These are phyloP conservation scores for Garrulus glandarius DNA, from an alignment of 2,797 vertebrate species.

Conservation along the genomic window DNA sequence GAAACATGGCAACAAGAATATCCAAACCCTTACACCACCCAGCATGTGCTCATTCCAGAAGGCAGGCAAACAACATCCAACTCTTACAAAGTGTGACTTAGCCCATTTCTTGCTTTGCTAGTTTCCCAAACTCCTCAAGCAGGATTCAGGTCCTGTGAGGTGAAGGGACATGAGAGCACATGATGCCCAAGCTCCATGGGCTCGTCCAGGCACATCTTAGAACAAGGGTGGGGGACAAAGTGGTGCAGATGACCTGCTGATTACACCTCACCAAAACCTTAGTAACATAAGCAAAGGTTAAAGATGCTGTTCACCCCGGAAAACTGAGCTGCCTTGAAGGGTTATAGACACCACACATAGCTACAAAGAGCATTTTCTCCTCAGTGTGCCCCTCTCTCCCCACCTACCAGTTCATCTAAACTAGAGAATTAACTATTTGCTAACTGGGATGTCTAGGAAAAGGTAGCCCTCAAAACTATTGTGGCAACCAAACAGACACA, in stretches of 20 bases:
- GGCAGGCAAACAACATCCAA: neutral
- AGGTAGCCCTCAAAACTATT: neutral
- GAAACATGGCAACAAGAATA: neutral
- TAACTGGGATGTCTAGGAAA: neutral
- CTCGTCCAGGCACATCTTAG: neutral
- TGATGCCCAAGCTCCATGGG: fast-evolving
- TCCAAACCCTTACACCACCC: neutral
- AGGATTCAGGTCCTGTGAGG: neutral
- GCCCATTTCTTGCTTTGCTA: neutral
- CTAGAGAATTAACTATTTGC: neutral
- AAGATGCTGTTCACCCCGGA: neutral
- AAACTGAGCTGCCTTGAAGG: neutral
- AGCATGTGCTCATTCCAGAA: neutral
- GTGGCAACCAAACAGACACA: neutral
- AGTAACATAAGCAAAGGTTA: neutral
- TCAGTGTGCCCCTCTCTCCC: neutral
- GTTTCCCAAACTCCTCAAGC: neutral
- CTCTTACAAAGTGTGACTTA: neutral
- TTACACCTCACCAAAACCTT: neutral
- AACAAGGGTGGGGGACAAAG: neutral
- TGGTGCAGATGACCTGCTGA: neutral
- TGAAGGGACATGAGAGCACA: neutral
- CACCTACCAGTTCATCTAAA: neutral
- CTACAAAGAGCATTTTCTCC: neutral
- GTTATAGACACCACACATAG: neutral